These are phyloP conservation scores for Drosophila kepulauana DNA, from an alignment of 1,140 invertebrate genomes.

Conservation along the genomic window DNA sequence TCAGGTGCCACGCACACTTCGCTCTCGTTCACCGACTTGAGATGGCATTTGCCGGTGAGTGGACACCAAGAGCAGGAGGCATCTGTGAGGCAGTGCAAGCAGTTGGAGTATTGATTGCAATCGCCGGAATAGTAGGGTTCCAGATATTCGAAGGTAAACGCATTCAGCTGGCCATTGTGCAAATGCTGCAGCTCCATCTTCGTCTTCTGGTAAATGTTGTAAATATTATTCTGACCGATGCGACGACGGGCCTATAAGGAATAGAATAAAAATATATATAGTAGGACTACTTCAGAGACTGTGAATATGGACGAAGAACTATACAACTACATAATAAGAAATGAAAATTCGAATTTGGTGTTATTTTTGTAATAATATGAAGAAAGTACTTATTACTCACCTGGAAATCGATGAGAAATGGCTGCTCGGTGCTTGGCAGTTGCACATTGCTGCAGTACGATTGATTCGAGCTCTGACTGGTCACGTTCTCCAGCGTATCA, in stretches of 20 bases:
- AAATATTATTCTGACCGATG: conserved; percentile 69
- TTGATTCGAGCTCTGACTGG: conserved; percentile 89
- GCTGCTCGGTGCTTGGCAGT: conserved; percentile 86
- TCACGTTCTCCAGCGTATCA: conserved; percentile 85
- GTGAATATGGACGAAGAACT: too few species aligned
- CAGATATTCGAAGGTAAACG: conserved; percentile 95
- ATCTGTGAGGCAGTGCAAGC: conserved; percentile 94
- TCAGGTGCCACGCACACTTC: conserved; percentile 85
- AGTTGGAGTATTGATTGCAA: conserved; percentile 93
- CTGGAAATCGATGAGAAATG: conserved; percentile 89
- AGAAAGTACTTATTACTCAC: conserved; percentile 27
- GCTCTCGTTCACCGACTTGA: conserved; percentile 88
- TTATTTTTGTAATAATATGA: too few species aligned
- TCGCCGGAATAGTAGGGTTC: conserved; percentile 93
- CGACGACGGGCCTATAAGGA: conserved; percentile 86
- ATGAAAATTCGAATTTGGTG: too few species aligned
- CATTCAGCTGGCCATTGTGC: conserved; percentile 90
- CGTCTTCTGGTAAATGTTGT: conserved; percentile 87
- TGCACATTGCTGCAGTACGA: conserved; percentile 88
- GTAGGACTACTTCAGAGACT: background rate
- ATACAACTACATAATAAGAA: too few species aligned
- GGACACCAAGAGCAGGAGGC: conserved; percentile 96
- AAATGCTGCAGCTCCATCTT: conserved; percentile 93
- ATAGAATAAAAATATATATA: background rate
- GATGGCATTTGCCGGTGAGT: conserved; percentile 88